Evolutionary conservation across 2,113 vertebrate species (phyloP), one percentile per base, ranked within the genome.

Genomic region (Nyctereutes procyonoides): DNA sequence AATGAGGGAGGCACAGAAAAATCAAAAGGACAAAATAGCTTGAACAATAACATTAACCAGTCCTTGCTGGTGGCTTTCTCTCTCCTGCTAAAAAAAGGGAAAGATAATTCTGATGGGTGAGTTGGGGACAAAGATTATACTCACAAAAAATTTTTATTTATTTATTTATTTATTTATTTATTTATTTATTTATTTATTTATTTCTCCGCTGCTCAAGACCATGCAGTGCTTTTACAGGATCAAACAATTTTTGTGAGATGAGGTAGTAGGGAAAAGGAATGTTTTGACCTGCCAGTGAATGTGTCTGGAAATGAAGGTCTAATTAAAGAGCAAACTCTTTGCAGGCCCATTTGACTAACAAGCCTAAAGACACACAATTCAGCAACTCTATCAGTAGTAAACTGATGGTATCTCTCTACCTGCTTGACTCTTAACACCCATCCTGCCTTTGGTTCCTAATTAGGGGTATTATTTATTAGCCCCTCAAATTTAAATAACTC

Each of bases 401-500:
- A 28, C 12, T 58, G 17, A 30, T n/a, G 7, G 17, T 53, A 51
- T 65, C 53, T 14, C 8, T 14, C 8, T 19, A 35, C 58, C 28
- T 60, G 11, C 43, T 12, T 56, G 55, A n/a, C 3, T 92, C 20
- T 56, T 65, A 6, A 5, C 43, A 1, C 8, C 35, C 11, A 77
- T 62, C 10, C 83, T n/a, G 15, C 4, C 16, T 95, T 93, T 88
- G 17, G 65, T n/a, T 76, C 16, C 0, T 71, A 76, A 69, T 65
- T 5, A 19, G 43, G 8, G 3, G 4, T 73, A 32, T 62, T 19
- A 43, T 63, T 82, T 26, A 43, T 89, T 79, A 88, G 6, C 13
- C 26, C 5, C 53, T 89, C 35, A 80, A 90, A 95, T 90, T 11
- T 15, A 92, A 88, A 63, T 65, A 95, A 79, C 35, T 94, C 60